Conservation (phyloP, 2,113 vertebrate genomes). For the Caloenas nicobarica region DNA sequence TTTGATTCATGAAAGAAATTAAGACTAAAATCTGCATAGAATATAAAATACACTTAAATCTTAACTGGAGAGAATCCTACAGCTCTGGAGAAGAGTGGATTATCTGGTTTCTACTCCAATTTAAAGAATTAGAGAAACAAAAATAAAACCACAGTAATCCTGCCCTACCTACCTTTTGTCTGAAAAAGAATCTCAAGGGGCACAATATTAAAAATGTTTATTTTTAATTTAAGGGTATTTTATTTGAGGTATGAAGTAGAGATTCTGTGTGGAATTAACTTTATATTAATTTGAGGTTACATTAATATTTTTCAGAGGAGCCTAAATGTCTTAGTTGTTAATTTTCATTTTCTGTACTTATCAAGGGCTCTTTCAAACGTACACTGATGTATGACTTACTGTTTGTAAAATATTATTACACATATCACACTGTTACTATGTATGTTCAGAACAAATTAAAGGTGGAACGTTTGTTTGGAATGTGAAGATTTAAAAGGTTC, state of each 20-base stretch:
- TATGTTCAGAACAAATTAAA: neutral
- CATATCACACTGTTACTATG: neutral
- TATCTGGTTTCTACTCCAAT: neutral
- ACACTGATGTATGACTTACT: neutral
- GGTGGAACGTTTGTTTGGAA: neutral
- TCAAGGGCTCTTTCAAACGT: neutral
- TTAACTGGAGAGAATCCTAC: neutral
- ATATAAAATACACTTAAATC: neutral
- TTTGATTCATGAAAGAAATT: neutral
- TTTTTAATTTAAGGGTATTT: neutral
- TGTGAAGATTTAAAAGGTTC: neutral
- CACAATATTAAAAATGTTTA: neutral
- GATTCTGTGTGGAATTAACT: neutral
- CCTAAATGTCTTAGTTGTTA: neutral
- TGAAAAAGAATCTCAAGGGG: neutral
- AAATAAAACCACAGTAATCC: neutral
- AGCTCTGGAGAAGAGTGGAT: neutral
- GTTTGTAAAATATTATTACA: neutral
- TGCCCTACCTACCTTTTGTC: neutral
- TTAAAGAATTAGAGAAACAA: neutral
- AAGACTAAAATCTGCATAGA: neutral
- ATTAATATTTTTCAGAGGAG: neutral
- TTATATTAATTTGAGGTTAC: neutral
- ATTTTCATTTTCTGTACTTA: neutral
- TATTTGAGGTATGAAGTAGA: neutral